Evolutionary conservation across 2,888 invertebrate species (phyloP).

Genomic region (Ischnura elegans): DNA sequence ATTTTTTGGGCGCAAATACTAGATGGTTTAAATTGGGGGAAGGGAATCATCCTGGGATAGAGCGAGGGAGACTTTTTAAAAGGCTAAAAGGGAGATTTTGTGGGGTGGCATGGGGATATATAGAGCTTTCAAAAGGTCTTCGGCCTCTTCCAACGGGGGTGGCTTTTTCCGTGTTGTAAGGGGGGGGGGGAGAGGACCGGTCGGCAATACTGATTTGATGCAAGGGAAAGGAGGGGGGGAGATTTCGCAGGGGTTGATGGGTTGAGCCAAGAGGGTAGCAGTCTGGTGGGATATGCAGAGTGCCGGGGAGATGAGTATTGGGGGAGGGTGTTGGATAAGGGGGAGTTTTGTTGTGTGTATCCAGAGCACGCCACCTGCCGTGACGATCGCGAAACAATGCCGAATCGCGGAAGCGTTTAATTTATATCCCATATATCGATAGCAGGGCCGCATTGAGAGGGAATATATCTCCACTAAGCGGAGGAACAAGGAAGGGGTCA

Average conservation of each 20-base stretch:
- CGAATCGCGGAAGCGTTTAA: neutral
- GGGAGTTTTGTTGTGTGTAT: neutral
- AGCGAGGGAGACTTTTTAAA: constrained; percentile 3
- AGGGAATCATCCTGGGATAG: neutral
- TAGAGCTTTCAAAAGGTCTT: neutral
- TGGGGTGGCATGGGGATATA: neutral
- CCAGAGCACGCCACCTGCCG: constrained; percentile 24
- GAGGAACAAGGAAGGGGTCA: no score
- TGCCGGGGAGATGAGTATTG: no score
- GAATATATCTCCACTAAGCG: no score
- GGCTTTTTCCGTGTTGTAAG: neutral
- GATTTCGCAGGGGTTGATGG: neutral
- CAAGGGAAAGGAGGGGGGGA: neutral
- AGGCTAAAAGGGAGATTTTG: neutral
- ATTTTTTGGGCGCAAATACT: neutral
- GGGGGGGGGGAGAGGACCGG: neutral
- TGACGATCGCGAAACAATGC: constrained; percentile 33
- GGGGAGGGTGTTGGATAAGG: no score
- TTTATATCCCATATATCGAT: constrained; percentile 23
- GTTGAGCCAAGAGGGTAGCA: neutral
- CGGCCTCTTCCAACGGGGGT: no score
- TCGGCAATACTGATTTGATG: constrained; percentile 19
- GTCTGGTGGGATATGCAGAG: no score
- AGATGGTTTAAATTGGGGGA: neutral
- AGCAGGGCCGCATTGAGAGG: no score